Conservation (phyloP, 53 echinoderm and acorn worm genomes). For the Patiria pectinifera region DNA sequence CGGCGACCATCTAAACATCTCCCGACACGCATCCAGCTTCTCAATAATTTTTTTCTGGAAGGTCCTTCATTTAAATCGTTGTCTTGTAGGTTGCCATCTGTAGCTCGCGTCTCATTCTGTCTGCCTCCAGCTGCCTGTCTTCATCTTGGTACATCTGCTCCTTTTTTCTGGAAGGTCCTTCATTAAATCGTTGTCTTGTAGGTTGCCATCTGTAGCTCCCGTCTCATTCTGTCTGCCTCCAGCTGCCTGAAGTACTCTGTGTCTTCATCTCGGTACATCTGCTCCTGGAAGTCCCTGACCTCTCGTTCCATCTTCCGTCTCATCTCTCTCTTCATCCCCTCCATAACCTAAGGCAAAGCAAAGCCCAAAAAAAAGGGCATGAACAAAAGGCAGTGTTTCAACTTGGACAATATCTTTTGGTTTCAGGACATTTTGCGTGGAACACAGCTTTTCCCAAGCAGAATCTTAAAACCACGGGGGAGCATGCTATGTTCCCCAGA, state of each 20-base stretch:
- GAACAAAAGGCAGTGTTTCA: not conserved
- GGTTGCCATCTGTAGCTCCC: constrained; percentile 75
- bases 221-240: constrained; percentile 87
- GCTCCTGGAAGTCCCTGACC: constrained; percentile 86
- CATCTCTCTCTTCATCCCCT: constrained; percentile 86
- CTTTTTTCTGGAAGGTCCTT: constrained; percentile 15
- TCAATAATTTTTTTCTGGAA: not conserved
- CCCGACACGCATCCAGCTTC: not conserved
- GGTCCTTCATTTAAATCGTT: not conserved
- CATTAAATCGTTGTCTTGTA: constrained; percentile 75
- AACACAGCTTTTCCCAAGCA: too few species aligned
- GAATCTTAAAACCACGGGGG: too few species aligned
- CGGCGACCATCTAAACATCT: too few species aligned
- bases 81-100: constrained; percentile 89
- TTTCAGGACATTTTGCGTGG: too few species aligned
- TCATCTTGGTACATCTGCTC: constrained; percentile 90
- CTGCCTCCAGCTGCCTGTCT: constrained; percentile 91
- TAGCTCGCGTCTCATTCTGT: constrained; percentile 78
- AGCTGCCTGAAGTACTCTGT: constrained; percentile 88
- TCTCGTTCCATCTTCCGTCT: constrained; percentile 92
- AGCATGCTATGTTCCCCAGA: too few species aligned
- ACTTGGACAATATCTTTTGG: too few species aligned
- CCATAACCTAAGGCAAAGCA: constrained; percentile 72
- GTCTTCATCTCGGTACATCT: constrained; percentile 90
- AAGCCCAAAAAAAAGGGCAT: not conserved